Percentiles rank a stretch among this genome's conserved stretches.
Evolutionary conservation across 2,888 invertebrate species (phyloP).

Genomic region (Anaspis maculata): DNA sequence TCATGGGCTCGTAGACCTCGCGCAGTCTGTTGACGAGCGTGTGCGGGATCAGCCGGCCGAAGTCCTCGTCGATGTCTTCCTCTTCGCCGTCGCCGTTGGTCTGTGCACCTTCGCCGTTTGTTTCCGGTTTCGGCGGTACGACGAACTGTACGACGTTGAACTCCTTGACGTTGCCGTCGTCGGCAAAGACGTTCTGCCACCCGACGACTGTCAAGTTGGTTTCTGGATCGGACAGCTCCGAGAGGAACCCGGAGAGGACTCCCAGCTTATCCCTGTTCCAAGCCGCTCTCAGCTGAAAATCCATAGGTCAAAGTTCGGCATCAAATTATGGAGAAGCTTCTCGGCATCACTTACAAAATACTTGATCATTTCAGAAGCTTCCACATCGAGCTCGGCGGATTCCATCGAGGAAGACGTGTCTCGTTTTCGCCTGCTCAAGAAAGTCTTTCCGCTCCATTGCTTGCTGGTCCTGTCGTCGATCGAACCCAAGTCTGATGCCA

Average conservation of each 20-base stretch:
- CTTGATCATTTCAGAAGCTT: neutral
- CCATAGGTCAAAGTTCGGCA: neutral
- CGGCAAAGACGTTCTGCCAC: neutral
- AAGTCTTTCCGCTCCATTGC: too few relatives aligned
- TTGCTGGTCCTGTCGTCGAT: too few relatives aligned
- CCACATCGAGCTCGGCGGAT: neutral
- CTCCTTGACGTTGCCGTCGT: neutral
- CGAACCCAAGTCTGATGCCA: too few relatives aligned
- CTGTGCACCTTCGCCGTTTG: too few relatives aligned
- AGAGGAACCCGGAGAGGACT: constrained; percentile 1
- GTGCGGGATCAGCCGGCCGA: constrained; percentile 3
- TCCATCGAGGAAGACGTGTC: neutral
- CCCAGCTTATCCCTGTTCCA: constrained; percentile 5
- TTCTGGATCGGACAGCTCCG: constrained; percentile 1
- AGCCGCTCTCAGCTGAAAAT: constrained; percentile 4
- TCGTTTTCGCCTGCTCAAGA: constrained; percentile 1
- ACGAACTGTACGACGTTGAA: neutral
- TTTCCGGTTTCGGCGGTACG: constrained; percentile 5
- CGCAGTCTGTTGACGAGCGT: constrained; percentile 1
- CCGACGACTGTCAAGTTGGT: constrained; percentile 3
- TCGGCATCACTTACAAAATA: constrained; percentile 3
- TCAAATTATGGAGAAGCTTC: neutral
- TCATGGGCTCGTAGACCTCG: constrained; percentile 3
- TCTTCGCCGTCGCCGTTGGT: too few relatives aligned
- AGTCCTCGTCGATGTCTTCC: too few relatives aligned